Evolutionary conservation across 2,113 vertebrate genomes (phyloP).

Genomic region (Platycercus adscitus): DNA sequence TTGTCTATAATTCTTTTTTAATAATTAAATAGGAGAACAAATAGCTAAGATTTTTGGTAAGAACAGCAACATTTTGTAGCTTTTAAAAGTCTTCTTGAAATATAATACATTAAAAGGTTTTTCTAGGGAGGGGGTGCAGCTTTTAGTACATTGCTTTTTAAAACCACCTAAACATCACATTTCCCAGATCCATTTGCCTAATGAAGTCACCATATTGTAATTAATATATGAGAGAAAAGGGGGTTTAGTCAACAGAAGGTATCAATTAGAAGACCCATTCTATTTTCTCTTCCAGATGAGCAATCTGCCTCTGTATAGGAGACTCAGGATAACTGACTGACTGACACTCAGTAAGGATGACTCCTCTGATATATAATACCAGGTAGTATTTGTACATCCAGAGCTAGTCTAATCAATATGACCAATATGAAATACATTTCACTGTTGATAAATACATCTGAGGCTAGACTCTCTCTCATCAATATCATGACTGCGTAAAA

Average conservation of each 20-base stretch:
- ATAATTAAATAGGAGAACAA: not conserved
- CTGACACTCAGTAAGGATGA: not conserved
- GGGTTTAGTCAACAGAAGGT: not conserved
- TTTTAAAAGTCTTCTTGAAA: not conserved
- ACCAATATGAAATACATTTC: not conserved
- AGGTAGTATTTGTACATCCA: not conserved
- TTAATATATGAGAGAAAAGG: not conserved
- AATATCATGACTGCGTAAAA: not conserved
- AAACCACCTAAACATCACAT: not conserved
- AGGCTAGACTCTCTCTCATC: not conserved
- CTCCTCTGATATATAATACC: not conserved
- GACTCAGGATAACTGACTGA: not conserved
- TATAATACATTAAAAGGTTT: not conserved
- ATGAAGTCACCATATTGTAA: conserved; percentile 6
- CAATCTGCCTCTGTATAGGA: not conserved
- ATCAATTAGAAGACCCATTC: not conserved
- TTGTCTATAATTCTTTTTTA: not conserved
- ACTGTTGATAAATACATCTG: not conserved
- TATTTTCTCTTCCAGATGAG: not conserved
- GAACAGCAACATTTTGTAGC: not conserved
- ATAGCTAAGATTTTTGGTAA: not conserved
- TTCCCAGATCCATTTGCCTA: conserved; percentile 22
- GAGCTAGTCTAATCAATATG: not conserved
- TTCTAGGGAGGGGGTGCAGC: not conserved
- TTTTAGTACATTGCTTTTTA: conserved; percentile 21